Base-by-base conservation (phyloP, 1,140 invertebrate genomes). In the Neotoxoptera formosana region DNA sequence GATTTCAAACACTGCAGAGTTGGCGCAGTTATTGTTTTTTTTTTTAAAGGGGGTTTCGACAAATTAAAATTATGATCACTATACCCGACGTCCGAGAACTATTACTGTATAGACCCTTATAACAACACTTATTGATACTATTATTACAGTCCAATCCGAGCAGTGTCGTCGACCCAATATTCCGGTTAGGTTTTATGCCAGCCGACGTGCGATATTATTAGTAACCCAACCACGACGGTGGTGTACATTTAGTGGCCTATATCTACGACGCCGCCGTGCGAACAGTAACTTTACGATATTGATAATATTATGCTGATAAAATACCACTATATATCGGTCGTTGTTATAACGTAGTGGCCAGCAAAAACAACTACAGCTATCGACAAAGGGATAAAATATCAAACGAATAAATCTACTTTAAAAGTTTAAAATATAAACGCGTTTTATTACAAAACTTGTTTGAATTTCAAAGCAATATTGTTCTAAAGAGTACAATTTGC, bases 381-480 rank as follows among this genome's bases (percentile, higher is more conserved):
- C 60, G 60, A n/a, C 60, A 76, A 76, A n/a, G 14, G 30, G 30
- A 17, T 76, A 76, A n/a, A 76, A 76, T 76, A 67, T 67, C 60
- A 76, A 76, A 76, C 60, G 60, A n/a, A 76, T 76, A n/a, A 76
- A 67, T 67, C 60, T n/a, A 76, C 60, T 76, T 76, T n/a, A 76
- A 34, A 76, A 76, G 60, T 34, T 76, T 34, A n/a, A 76, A 76
- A 76, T 76, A 76, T 76, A 76, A 76, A 76, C n/a, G n/a, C 60
- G 4, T n/a, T n/a, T 17, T 34, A 76, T 34, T n/a, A 76, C 60
- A 76, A 76, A 76, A 76, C 60, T 76, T 76, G 60, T 76, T 76
- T 76, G 30, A 20, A 76, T 17, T n/a, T 11, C 60, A 76, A 76
- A 76, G 60, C n/a, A n/a, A 76, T n/a, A 76, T 76, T 76, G n/a